These are phyloP conservation scores for Heliconius aoede DNA, from an alignment of 2,888 invertebrate genomes.

Conservation along the genomic window DNA sequence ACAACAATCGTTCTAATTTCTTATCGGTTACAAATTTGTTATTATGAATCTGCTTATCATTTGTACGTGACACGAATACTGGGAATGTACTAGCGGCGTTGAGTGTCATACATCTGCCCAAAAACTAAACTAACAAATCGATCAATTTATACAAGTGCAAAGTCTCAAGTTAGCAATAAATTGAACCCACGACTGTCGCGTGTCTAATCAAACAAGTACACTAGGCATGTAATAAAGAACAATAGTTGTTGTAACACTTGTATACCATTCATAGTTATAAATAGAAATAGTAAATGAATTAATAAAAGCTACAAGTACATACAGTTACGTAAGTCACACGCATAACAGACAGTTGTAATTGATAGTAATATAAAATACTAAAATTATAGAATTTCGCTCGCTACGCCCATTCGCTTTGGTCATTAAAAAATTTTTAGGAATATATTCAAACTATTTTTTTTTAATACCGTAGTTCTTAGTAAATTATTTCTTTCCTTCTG, in stretches of 20 bases:
- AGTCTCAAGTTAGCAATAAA: too few relatives aligned
- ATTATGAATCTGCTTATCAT: slow-evolving; percentile 4
- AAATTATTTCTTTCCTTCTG: neutral
- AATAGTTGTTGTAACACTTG: neutral
- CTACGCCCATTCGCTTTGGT: neutral
- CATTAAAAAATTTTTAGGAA: too few relatives aligned
- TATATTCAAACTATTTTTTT: too few relatives aligned
- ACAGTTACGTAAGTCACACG: neutral
- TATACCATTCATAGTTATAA: slow-evolving; percentile 3
- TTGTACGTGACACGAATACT: neutral
- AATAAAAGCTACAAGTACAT: neutral
- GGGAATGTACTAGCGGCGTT: neutral
- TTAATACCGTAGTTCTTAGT: too few relatives aligned
- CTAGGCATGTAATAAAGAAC: neutral
- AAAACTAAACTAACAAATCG: too few relatives aligned
- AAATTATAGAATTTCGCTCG: neutral
- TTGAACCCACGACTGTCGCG: too few relatives aligned
- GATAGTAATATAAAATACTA: neutral
- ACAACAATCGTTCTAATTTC: slow-evolving; percentile 9
- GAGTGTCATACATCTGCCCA: too few relatives aligned
- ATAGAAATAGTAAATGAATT: slow-evolving; percentile 3
- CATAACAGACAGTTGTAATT: neutral
- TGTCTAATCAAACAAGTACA: too few relatives aligned
- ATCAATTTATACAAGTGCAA: too few relatives aligned
- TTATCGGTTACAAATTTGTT: slow-evolving; percentile 12